Percentiles rank a stretch among this genome's conserved stretches.
Evolutionary conservation across 2,888 invertebrate genomes (phyloP).

Genomic region (Euzophera pinguis): DNA sequence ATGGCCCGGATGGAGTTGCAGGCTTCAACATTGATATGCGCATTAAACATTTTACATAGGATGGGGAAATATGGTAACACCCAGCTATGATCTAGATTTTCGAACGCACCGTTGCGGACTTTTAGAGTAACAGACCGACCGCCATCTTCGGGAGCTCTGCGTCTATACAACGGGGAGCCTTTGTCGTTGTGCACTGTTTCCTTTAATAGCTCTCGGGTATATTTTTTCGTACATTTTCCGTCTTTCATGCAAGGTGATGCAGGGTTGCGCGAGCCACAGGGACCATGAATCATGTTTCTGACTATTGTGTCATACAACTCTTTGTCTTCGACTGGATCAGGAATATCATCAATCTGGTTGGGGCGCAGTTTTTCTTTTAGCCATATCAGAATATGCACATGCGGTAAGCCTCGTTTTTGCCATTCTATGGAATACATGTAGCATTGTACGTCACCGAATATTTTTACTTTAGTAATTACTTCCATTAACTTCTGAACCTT

Average conservation of each 20-base stretch:
- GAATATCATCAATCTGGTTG: constrained; percentile 20
- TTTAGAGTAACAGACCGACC: constrained; percentile 9
- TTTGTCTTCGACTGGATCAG: too few relatives aligned
- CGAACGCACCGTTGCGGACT: too few relatives aligned
- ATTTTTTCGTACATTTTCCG: too few relatives aligned
- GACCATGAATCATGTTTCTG: constrained; percentile 19
- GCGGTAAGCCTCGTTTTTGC: too few relatives aligned
- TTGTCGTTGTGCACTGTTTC: too few relatives aligned
- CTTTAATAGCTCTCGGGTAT: neutral
- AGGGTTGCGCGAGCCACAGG: constrained; percentile 22
- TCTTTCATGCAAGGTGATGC: constrained; percentile 27
- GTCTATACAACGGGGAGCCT: too few relatives aligned
- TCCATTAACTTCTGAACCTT: constrained; percentile 30
- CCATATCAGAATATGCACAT: constrained; percentile 1
- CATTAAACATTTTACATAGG: too few relatives aligned
- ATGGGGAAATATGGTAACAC: constrained; percentile 12
- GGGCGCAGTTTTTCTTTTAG: constrained; percentile 17
- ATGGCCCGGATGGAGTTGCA: constrained; percentile 21
- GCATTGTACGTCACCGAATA: too few relatives aligned
- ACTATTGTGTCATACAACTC: constrained; percentile 13
- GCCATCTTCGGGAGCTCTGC: constrained; percentile 2
- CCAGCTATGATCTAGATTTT: constrained; percentile 30
- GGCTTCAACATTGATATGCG: too few relatives aligned
- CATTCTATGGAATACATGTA: too few relatives aligned
- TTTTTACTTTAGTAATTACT: too few relatives aligned